Conservation (phyloP, 2,888 invertebrate species). For the Encarsia formosa region DNA sequence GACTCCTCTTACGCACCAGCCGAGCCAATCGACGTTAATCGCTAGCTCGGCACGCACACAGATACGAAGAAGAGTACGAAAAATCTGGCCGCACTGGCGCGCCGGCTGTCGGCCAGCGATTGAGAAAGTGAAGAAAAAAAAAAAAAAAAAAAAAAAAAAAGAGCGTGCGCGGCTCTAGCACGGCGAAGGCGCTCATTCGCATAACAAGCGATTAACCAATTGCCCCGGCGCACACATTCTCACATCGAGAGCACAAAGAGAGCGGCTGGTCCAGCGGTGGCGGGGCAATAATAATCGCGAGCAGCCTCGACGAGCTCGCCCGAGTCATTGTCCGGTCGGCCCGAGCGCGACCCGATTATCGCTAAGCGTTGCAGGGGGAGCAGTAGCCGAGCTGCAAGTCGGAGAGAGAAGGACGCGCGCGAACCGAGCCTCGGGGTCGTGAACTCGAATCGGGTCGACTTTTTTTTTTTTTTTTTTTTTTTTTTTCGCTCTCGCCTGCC, state of each 20-base stretch:
- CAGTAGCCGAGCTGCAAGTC: background rate
- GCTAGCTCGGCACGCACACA: too few relatives aligned
- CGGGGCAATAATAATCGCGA: background rate
- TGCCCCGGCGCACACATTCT: too few relatives aligned
- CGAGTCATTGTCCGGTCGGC: constrained; percentile 23
- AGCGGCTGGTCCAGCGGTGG: background rate
- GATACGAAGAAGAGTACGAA: background rate
- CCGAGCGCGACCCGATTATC: constrained; percentile 22
- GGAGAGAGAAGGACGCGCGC: background rate
- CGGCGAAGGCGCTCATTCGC: background rate
- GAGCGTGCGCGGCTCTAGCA: background rate
- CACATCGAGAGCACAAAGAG: constrained; percentile 12
- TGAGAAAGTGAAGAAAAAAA: background rate
- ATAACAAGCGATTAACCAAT: background rate
- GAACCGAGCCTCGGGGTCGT: constrained; percentile 19
- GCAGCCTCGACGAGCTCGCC: background rate
- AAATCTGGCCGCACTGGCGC: too few relatives aligned
- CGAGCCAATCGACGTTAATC: too few relatives aligned
- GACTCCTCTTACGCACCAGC: too few relatives aligned
- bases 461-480: too few relatives aligned
- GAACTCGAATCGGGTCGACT: constrained; percentile 30
- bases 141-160: background rate
- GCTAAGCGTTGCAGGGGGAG: background rate
- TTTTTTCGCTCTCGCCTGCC: too few relatives aligned
- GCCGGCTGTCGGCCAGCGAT: background rate